These are phyloP conservation scores for Trissolcus basalis DNA, from an alignment of 1,140 invertebrate species.

Conservation along the genomic window DNA sequence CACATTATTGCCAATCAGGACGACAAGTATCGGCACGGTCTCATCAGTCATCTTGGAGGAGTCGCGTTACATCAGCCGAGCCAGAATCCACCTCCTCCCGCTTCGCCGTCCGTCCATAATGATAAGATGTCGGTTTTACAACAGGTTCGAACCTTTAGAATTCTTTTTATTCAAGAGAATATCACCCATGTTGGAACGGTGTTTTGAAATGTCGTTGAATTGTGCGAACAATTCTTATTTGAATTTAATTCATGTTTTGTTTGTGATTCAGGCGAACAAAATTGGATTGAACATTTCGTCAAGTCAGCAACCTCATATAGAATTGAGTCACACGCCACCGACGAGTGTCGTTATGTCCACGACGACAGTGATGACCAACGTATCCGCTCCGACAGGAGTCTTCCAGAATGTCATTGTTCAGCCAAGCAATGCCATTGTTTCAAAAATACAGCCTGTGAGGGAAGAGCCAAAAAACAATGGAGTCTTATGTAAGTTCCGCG, in stretches of 20 bases:
- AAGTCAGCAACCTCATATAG: constrained; percentile 63
- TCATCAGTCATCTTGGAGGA: constrained; percentile 67
- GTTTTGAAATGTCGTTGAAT: no score
- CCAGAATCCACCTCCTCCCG: constrained; percentile 61
- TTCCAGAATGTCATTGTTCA: constrained; percentile 85
- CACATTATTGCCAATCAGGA: constrained; percentile 61
- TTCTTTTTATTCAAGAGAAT: no score
- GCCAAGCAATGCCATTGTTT: constrained; percentile 82
- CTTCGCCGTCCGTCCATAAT: constrained; percentile 67
- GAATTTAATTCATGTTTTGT: constrained; percentile 13
- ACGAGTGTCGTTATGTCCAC: constrained; percentile 69
- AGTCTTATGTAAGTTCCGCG: constrained; percentile 73
- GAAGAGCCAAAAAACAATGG: constrained; percentile 71
- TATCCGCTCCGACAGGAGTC: constrained; percentile 72
- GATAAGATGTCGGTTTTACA: constrained; percentile 69
- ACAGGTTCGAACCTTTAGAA: constrained; percentile 61
- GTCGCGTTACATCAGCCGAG: constrained; percentile 67
- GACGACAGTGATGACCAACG: constrained; percentile 67
- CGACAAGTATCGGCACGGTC: constrained; percentile 68
- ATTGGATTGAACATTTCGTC: constrained; percentile 58
- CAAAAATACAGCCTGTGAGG: constrained; percentile 64
- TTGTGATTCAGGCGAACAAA: constrained; percentile 61
- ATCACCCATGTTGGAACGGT: no score
- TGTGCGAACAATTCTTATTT: no score
- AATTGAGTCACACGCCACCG: constrained; percentile 66